Evolutionary conservation across 2,888 invertebrate species (phyloP).

Genomic region (Muscina levida): DNA sequence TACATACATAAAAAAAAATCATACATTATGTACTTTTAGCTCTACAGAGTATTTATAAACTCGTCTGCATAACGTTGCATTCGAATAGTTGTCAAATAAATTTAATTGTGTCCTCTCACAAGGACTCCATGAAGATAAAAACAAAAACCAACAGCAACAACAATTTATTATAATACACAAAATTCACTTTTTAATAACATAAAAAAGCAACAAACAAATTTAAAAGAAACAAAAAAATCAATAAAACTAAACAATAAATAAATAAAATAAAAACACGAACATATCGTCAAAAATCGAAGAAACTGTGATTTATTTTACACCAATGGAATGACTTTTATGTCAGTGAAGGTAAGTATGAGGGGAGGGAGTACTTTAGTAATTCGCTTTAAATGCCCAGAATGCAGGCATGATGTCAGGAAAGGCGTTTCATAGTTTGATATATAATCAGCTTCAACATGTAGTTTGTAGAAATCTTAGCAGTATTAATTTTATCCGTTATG

Average conservation of each 20-base stretch:
- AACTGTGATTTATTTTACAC: neutral
- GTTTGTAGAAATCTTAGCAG: too few relatives aligned
- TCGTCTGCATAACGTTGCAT: slow-evolving; percentile 48
- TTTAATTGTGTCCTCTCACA: slow-evolving; percentile 29
- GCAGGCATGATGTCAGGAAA: too few relatives aligned
- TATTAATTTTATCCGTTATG: too few relatives aligned
- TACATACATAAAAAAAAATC: slow-evolving; percentile 34
- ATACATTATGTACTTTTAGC: slow-evolving; percentile 54
- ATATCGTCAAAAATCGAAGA: slow-evolving; percentile 34
- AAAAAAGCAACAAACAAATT: slow-evolving; percentile 37
- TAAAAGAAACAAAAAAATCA: slow-evolving; percentile 34
- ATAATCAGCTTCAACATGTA: too few relatives aligned
- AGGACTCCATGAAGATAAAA: neutral
- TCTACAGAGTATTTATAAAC: slow-evolving; percentile 50
- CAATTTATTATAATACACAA: slow-evolving; percentile 43
- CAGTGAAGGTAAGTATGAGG: too few relatives aligned
- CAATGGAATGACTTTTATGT: too few relatives aligned
- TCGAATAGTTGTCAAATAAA: slow-evolving; percentile 62
- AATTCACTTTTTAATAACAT: slow-evolving; percentile 49
- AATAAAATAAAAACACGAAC: slow-evolving; percentile 29
- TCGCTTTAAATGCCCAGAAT: too few relatives aligned
- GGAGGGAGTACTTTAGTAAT: too few relatives aligned
- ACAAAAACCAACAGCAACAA: slow-evolving; percentile 25
- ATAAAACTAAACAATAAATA: slow-evolving; percentile 38
- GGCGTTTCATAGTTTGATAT: too few relatives aligned